Evolutionary conservation across 64 coral and sea anemone genomes (phyloP).

Genomic region (Trachythela sp.): DNA sequence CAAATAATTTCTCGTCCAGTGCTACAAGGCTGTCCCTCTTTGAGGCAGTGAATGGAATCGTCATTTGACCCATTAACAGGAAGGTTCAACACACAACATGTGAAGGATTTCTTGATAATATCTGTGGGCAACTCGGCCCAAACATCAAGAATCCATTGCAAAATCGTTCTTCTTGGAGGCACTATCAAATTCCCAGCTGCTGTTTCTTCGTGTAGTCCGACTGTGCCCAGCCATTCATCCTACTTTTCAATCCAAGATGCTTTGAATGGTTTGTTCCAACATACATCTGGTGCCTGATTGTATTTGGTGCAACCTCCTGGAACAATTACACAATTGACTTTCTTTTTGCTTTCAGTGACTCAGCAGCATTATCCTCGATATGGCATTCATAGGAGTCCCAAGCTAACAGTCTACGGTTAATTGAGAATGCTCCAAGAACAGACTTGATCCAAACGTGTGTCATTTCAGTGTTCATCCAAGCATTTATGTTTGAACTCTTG

Average conservation of each 20-base stretch:
- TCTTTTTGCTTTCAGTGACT: slow-evolving; percentile 10
- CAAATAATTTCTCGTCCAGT: slow-evolving; percentile 30
- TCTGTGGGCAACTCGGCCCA: slow-evolving; percentile 44
- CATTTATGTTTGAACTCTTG: slow-evolving; percentile 9
- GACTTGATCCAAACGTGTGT: slow-evolving; percentile 1
- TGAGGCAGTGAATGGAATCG: slow-evolving; percentile 33
- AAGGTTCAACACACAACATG: slow-evolving; percentile 24
- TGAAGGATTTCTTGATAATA: slow-evolving; percentile 45
- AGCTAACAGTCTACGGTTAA: neutral
- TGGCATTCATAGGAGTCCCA: slow-evolving; percentile 1
- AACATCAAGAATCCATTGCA: slow-evolving; percentile 45
- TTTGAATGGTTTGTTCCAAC: slow-evolving; percentile 15
- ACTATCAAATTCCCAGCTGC: slow-evolving; percentile 49
- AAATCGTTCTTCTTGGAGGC: slow-evolving; percentile 47
- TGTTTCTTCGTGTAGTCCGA: slow-evolving; percentile 40
- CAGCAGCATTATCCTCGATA: neutral
- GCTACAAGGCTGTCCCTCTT: slow-evolving; percentile 56
- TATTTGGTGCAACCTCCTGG: neutral
- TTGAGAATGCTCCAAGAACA: slow-evolving; percentile 4
- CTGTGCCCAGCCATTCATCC: slow-evolving; percentile 8
- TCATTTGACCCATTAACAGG: slow-evolving; percentile 7
- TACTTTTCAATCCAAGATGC: slow-evolving; percentile 22
- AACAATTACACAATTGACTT: neutral
- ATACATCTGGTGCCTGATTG: neutral
- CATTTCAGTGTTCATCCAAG: neutral